phyloP scores from a whole-genome alignment of 2,797 vertebrate genomes.

The Prionace glauca region DNA sequence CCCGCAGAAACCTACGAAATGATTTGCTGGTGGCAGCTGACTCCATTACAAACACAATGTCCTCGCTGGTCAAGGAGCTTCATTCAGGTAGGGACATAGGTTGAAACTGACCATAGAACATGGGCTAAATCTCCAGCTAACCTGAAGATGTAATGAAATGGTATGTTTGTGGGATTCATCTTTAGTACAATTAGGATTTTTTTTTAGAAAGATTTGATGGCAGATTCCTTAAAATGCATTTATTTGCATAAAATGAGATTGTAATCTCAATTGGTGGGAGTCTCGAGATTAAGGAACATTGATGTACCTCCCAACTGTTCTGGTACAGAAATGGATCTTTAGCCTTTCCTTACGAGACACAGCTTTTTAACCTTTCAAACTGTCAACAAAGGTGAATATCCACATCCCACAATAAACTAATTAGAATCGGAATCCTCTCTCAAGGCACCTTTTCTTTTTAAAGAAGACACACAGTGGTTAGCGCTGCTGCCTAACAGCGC shows the following conservation, averaged over 20 bases:
- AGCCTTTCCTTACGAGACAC: neutral
- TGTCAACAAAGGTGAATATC: neutral
- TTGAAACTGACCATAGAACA: neutral
- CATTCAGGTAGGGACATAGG: constrained; percentile 72
- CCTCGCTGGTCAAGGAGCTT: constrained; percentile 92
- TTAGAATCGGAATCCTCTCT: neutral
- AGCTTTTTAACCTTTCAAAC: neutral
- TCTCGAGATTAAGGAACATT: neutral
- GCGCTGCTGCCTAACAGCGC: no score
- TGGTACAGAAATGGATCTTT: neutral
- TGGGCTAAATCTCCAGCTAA: neutral
- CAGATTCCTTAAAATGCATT: neutral
- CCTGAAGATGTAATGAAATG: neutral
- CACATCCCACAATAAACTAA: no score
- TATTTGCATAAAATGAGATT: neutral
- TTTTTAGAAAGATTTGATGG: neutral
- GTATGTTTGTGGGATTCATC: neutral
- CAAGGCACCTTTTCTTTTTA: neutral
- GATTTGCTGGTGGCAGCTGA: constrained; percentile 94
- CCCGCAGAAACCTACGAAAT: constrained; percentile 87
- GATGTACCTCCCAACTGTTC: no score
- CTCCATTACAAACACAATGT: constrained; percentile 97
- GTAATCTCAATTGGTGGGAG: neutral
- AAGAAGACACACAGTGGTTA: no score
- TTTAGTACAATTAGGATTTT: neutral